Conservation (phyloP, 2,797 vertebrate species). For the Premnoplex brunnescens region DNA sequence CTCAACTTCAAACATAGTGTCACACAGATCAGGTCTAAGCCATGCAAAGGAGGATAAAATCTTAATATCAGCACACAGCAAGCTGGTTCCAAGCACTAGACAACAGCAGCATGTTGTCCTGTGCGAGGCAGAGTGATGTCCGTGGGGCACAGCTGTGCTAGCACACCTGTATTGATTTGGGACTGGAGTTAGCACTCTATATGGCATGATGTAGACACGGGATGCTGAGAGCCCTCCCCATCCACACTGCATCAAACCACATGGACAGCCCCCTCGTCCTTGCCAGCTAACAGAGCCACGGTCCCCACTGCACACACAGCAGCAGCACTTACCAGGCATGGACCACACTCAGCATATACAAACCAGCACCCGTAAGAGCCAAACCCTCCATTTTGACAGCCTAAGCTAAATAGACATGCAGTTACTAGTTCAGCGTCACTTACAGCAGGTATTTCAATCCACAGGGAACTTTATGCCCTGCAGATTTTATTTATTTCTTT, state of each 20-base stretch:
- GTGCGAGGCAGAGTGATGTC: rapidly evolving
- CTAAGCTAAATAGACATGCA: neutral
- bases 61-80: neutral
- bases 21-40: rapidly evolving
- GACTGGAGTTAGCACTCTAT: neutral
- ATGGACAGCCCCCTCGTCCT: too few relatives aligned
- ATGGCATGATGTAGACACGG: neutral
- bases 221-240: neutral
- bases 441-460: neutral
- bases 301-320: neutral
- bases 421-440: neutral
- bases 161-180: neutral
- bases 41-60: neutral
- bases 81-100: neutral
- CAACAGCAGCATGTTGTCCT: neutral
- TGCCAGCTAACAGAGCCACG: neutral
- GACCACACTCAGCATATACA: neutral
- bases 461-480: neutral
- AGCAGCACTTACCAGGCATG: neutral
- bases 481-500: neutral
- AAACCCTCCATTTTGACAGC: neutral
- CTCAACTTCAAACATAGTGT: rapidly evolving
- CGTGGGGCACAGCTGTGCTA: neutral
- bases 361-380: neutral
- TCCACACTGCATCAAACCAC: neutral